Percentiles rank a stretch among this genome's conserved stretches.
phyloP scores from a whole-genome alignment of 2,797 vertebrate genomes.

The Lycodopsis pacificus region DNA sequence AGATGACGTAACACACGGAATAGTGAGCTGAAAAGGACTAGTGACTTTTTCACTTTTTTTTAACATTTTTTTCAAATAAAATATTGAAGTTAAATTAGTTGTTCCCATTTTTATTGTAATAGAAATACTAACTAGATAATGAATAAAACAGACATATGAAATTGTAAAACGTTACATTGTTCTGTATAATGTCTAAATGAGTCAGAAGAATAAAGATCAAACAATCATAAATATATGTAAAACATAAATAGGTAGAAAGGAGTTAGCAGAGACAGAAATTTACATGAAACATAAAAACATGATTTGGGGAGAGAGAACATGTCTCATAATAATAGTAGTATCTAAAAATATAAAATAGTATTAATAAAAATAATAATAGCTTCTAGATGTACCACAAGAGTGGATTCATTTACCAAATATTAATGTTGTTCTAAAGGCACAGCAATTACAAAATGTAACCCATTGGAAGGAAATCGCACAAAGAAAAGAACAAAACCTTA shows the following conservation, averaged over 20 bases:
- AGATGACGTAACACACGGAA: not conserved
- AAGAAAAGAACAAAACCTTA: not conserved
- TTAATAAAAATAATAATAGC: not conserved
- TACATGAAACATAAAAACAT: not conserved
- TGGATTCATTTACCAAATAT: not conserved
- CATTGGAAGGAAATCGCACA: not conserved
- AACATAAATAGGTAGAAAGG: not conserved
- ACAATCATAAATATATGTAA: not conserved
- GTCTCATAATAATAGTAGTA: not conserved
- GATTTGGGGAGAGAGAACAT: not conserved
- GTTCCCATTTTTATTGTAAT: constrained; percentile 43
- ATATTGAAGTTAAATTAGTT: not conserved
- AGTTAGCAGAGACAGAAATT: not conserved
- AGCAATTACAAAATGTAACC: constrained; percentile 1
- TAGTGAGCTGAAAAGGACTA: not conserved
- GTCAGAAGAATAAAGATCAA: not conserved
- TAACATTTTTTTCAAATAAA: not conserved
- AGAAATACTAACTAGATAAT: constrained; percentile 19
- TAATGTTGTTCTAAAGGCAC: constrained; percentile 52
- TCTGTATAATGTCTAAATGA: not conserved
- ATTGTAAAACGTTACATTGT: constrained; percentile 18
- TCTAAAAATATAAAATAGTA: not conserved
- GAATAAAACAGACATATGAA: constrained; percentile 17
- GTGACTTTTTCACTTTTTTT: not conserved
- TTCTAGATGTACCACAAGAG: not conserved